Base-by-base conservation (phyloP, 1,140 invertebrate genomes). In the Eueides isabella region DNA sequence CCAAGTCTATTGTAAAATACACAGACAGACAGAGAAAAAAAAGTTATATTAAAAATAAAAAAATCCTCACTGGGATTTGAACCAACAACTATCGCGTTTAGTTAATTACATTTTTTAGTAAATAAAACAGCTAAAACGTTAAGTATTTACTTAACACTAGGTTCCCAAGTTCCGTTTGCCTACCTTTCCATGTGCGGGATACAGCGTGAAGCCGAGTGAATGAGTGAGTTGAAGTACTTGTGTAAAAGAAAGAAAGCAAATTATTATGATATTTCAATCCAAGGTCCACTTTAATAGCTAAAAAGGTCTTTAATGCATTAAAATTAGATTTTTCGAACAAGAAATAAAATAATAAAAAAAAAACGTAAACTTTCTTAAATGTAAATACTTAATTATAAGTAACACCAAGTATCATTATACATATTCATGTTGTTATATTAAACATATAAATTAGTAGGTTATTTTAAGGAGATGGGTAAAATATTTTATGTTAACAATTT, bases 271-370 rank as follows among this genome's bases (percentile, higher is more conserved):
- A 55, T 55, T 55, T 9, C 48, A 55, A 19, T 55, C 48, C 23
- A 55, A 55, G 48, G 48, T 23, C 48, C 48, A 55, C 48, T 26
- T n/a, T 55, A 55, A 26, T 55, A 55, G 6, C 7, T 55, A 11
- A 26, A 72, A 62, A 78, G 70, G 71, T 75, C 44, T 66, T 71
- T 78, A 78, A 72, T 78, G 76, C 76, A 78, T 72, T 78, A 74
- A 71, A 31, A 69, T 78, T 74, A 69, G 44, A 38, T 64, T 66
- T 71, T 72, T 35, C n/a, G 33, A 35, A 35, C 33, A 38, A 31
- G 23, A 29, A 29, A 55, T 31, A 55, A 67, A 55, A 55, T 35
- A 3, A 38, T 14, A 38, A 35, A 38, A 38, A 38, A 38, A 44
- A 0, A 6, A 19, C 16, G 19, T 44, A 19, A 7, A 19, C 16